Evolutionary conservation across 2,888 invertebrate species (phyloP), one percentile per base, ranked within the genome.

Genomic region (Perizoma affinitatum): DNA sequence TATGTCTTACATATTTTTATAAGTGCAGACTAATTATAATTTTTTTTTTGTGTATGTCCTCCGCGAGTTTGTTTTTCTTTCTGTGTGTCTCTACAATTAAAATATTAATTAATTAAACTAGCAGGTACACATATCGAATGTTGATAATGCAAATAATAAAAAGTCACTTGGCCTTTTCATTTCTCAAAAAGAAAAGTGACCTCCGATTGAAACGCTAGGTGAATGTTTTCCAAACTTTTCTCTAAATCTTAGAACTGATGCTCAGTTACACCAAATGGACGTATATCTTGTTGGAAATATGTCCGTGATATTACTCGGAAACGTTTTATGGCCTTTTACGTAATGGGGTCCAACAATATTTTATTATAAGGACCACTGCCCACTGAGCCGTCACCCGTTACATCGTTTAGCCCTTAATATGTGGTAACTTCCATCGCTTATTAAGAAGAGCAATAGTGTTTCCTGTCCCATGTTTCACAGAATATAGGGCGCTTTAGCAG

Each of bases 241-340:
- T 10, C 50, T 33, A n/a, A 60, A 46, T 51, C 44, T 45, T 22
- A 35, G 51, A 9, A 44, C 44, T 33, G 22, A 22, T 22, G 22
- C 22, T n/a, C 58, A 42, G 44, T 47, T 69, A 60, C 64, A 71
- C 68, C 70, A 69, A 7, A 69, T 75, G 70, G 66, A 70, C 69
- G 71, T 78, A 72, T 71, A 72, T 75, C 76, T 80, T 75, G 70
- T 73, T 73, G 67, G 72, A 76, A 77, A 81, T 79, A 77, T 75
- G 78, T 74, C 73, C 67, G 79, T 76, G 80, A 84, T 84, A 87
- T 86, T 82, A 79, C 75, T 78, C 82, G 86, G 85, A 86, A 87
- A 84, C 76, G 75, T 87, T 87, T 86, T 87, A 87, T 85, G 73
- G 79, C 77, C 73, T 78, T 79, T 87, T 80, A 82, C 76, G 78